Percentiles rank a stretch among this genome's conserved stretches.
Evolutionary conservation across 2,113 vertebrate genomes (phyloP).

Genomic region (Nipponia nippon): DNA sequence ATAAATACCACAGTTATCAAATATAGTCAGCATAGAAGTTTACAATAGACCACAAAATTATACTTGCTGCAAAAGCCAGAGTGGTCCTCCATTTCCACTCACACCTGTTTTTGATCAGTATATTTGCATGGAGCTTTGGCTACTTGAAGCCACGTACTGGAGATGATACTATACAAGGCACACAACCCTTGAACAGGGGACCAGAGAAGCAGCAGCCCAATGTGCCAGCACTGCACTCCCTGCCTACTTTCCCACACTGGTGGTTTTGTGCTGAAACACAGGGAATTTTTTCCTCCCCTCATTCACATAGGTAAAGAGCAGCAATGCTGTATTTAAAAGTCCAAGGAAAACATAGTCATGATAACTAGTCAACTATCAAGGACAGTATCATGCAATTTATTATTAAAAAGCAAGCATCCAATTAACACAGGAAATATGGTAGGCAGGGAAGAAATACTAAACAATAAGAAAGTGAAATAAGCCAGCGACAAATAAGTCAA

Average conservation of each 20-base stretch:
- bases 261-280: neutral
- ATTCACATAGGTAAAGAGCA: neutral
- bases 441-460: neutral
- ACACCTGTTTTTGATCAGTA: conserved; percentile 8
- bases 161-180: neutral
- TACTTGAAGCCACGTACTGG: neutral
- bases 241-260: neutral
- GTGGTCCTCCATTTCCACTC: neutral
- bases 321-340: neutral
- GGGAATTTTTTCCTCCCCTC: neutral
- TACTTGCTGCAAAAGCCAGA: neutral
- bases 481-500: neutral
- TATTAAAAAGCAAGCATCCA: neutral
- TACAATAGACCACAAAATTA: neutral
- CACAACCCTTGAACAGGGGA: neutral
- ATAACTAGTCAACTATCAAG: neutral
- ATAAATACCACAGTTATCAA: conserved; percentile 6
- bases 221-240: neutral
- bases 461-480: neutral
- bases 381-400: neutral
- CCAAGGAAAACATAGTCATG: neutral
- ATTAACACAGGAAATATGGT: neutral
- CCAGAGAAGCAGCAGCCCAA: neutral
- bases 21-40: neutral
- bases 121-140: neutral